Base-by-base conservation (phyloP, 2,113 vertebrate genomes). In the Thamnophis sirtalis region DNA sequence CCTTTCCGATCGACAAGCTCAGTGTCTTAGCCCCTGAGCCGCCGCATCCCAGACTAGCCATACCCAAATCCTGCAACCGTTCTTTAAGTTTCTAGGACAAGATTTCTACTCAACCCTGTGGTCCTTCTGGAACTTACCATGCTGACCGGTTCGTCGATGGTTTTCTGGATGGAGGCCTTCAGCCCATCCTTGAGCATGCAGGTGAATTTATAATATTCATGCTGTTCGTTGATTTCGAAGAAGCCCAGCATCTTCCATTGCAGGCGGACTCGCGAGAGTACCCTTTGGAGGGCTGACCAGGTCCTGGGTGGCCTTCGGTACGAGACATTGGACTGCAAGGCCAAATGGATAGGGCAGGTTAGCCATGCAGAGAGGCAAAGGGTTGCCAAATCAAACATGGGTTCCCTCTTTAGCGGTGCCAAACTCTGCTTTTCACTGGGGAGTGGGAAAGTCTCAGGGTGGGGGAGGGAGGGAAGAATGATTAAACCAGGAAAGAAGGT, bases 121-220 rank as follows among this genome's bases (percentile, higher is more conserved):
- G 9, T 38, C 43, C 4, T 0, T 7, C 33, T 1, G 17, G 21
- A 8, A 48, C 96, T 98, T 96, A 99, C 98, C 84, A 92, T 60
- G 63, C 90, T 73, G 6, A 94, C 94, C 0, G 97, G 96, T 54
- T 95, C 96, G 93, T 98, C 96, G 2, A 96, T 95, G 89, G 96
- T 96, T 89, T 93, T 97, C 91, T 98, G 98, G n/a, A 97, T 96
- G 68, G 98, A 98, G 6, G 97, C 96, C 63, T 95, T 96, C 86
- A 99, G 95, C 6, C 98, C 98, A 54, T 98, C 96, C 95, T 98
- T 98, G 96, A 99, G 98, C 97, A 98, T 98, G 86, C 97, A 98
- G 0, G 97, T 98, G 89, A 98, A 94, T 28, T 60, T 38, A 92
- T 98, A 98, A 92, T 98, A 98, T 93, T 98, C 98, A 0, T 99